Evolutionary conservation across 2,113 vertebrate species (phyloP).

Genomic region (Limnothrissa miodon): DNA sequence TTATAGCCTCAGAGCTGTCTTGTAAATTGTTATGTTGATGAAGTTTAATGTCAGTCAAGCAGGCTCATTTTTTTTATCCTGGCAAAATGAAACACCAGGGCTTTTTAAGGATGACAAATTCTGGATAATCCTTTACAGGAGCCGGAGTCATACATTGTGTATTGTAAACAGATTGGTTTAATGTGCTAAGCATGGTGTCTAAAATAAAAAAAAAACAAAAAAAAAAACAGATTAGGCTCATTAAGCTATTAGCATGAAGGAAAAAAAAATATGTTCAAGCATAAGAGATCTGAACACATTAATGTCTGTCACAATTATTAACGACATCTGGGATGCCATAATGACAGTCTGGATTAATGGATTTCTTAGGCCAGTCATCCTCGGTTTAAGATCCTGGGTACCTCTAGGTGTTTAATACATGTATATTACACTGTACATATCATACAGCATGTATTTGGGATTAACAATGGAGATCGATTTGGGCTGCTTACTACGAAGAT

Average conservation of each 20-base stretch:
- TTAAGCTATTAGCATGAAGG: constrained; percentile 36
- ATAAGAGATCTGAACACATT: constrained; percentile 27
- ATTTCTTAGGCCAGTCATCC: constrained; percentile 22
- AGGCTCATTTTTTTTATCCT: constrained; percentile 66
- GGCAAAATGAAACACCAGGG: constrained; percentile 27
- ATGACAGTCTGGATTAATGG: not conserved
- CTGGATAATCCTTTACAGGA: constrained; percentile 45
- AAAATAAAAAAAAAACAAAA: constrained; percentile 39
- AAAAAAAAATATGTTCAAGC: constrained; percentile 35
- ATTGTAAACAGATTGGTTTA: constrained; percentile 36
- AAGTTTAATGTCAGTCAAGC: constrained; percentile 61
- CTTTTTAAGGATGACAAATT: constrained; percentile 43
- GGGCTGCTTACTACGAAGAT: not conserved
- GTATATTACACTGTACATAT: not conserved
- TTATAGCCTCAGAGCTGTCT: constrained; percentile 79
- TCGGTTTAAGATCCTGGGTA: not conserved
- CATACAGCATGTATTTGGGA: not conserved
- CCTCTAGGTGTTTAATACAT: not conserved
- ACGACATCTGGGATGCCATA: constrained; percentile 19
- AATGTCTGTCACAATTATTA: constrained; percentile 17
- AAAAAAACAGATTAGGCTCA: constrained; percentile 43
- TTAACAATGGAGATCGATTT: not conserved
- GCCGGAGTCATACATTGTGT: constrained; percentile 29
- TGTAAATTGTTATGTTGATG: constrained; percentile 68
- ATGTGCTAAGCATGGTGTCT: constrained; percentile 34